Conservation (phyloP, 1,140 invertebrate species). For the Drosophila watanabei region DNA sequence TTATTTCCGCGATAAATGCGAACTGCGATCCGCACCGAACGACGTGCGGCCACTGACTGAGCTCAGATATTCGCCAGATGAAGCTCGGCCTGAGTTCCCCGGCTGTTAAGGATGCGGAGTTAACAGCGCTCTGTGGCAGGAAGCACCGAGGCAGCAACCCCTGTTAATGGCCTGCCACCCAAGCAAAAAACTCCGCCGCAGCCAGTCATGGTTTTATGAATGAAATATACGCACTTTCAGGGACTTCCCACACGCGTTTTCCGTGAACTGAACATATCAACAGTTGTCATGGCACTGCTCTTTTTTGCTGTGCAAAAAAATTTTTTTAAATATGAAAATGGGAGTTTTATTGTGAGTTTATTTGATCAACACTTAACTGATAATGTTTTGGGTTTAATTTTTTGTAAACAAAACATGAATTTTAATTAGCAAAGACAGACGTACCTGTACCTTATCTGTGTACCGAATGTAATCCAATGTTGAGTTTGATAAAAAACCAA, state of each 20-base stretch:
- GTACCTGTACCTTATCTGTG: neutral
- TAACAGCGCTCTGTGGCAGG: slow-evolving; percentile 51
- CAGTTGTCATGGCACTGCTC: slow-evolving; percentile 66
- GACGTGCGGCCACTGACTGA: slow-evolving; percentile 66
- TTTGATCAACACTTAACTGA: slow-evolving; percentile 19
- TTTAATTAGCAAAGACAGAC: slow-evolving; percentile 1
- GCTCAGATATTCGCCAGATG: slow-evolving; percentile 59
- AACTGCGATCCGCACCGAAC: slow-evolving; percentile 68
- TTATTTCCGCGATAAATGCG: slow-evolving; percentile 3
- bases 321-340: neutral
- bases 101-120: slow-evolving; percentile 62
- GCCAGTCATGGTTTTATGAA: slow-evolving; percentile 53
- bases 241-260: neutral
- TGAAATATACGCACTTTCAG: slow-evolving; percentile 49
- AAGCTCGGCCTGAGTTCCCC: slow-evolving; percentile 52
- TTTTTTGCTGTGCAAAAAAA: neutral
- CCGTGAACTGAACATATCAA: slow-evolving; percentile 50
- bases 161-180: slow-evolving; percentile 36
- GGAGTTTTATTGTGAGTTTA: slow-evolving; percentile 3
- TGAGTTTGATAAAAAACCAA: neutral
- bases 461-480: neutral
- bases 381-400: slow-evolving; percentile 7
- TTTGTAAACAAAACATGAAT: neutral
- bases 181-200: slow-evolving; percentile 8
- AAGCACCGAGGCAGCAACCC: slow-evolving; percentile 16